Conservation (phyloP, 2,113 vertebrate species). For the Clarias macrocephalus region DNA sequence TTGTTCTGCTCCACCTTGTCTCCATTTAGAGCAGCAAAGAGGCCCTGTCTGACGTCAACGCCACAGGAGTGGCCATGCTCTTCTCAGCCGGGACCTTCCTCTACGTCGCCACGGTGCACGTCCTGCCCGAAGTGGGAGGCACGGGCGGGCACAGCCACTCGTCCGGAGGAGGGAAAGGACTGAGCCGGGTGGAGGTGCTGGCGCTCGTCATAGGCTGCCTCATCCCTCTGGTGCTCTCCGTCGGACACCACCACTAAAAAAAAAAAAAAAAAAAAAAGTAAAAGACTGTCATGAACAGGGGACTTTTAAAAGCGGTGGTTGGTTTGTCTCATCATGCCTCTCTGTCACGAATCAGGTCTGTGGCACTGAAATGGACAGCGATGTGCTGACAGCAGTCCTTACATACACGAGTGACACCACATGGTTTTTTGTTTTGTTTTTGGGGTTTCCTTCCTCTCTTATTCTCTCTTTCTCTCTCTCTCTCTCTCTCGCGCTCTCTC, state of each 20-base stretch:
- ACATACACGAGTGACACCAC: conserved; percentile 25
- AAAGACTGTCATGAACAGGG: background rate
- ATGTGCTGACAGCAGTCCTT: conserved; percentile 19
- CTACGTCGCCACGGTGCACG: conserved; percentile 97
- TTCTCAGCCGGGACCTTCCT: conserved; percentile 99
- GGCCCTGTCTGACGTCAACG: conserved; percentile 92
- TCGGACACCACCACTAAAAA: conserved; percentile 93
- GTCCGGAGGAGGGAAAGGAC: conserved; percentile 81
- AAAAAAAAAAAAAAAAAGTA: background rate
- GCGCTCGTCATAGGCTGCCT: conserved; percentile 93
- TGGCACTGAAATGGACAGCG: conserved; percentile 26
- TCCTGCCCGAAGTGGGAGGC: conserved; percentile 96
- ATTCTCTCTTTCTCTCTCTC: background rate
- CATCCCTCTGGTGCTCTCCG: conserved; percentile 90
- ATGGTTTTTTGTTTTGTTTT: background rate
- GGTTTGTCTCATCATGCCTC: conserved; percentile 9
- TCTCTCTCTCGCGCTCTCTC: background rate
- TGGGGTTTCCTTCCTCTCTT: background rate
- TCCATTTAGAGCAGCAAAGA: conserved; percentile 93
- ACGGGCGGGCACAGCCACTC: conserved; percentile 91
- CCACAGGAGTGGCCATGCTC: conserved; percentile 97
- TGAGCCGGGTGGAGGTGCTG: conserved; percentile 90
- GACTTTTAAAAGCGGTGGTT: conserved; percentile 39
- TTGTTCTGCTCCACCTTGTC: background rate
- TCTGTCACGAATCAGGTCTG: background rate